Percentiles rank a stretch among this genome's conserved stretches.
Evolutionary conservation across 2,888 invertebrate species (phyloP).

Genomic region (Stenchaetothrips biformis): DNA sequence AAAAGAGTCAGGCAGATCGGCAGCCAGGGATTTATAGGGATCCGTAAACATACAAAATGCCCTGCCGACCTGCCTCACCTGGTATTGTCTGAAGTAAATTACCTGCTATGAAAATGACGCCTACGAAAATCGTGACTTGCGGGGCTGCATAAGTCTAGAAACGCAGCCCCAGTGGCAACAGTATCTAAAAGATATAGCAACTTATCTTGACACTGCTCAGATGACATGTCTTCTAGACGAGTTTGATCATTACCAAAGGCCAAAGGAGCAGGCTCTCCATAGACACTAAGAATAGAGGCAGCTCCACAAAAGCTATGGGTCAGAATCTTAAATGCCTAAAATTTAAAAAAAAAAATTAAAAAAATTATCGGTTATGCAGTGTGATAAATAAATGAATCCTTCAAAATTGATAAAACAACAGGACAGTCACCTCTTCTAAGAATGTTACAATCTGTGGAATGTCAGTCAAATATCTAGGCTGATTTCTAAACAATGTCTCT

Average conservation of each 20-base stretch:
- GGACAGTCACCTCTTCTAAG: neutral
- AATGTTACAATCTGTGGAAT: slow-evolving; percentile 47
- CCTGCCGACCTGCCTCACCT: too few relatives aligned
- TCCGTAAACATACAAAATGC: too few relatives aligned
- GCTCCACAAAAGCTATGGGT: slow-evolving; percentile 9
- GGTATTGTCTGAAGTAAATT: too few relatives aligned
- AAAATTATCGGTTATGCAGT: neutral
- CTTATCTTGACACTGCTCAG: neutral
- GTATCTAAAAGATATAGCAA: slow-evolving; percentile 58
- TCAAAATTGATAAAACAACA: neutral
- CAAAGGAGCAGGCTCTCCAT: neutral
- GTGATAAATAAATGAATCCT: neutral
- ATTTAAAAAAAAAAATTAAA: neutral
- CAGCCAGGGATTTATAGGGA: too few relatives aligned
- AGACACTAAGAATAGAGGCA: neutral
- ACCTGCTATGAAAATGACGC: slow-evolving; percentile 52
- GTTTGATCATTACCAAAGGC: slow-evolving; percentile 6
- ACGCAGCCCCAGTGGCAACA: slow-evolving; percentile 60
- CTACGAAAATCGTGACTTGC: slow-evolving; percentile 53
- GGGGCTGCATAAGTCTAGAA: slow-evolving; percentile 62
- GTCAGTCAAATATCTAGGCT: slow-evolving; percentile 63
- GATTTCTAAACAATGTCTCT: slow-evolving; percentile 58
- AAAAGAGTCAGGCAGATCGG: too few relatives aligned
- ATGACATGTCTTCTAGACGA: neutral
- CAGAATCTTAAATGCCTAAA: neutral